Evolutionary conservation across 35 echinoderm and acorn worm genomes (phyloP).

Genomic region (Lytechinus variegatus): DNA sequence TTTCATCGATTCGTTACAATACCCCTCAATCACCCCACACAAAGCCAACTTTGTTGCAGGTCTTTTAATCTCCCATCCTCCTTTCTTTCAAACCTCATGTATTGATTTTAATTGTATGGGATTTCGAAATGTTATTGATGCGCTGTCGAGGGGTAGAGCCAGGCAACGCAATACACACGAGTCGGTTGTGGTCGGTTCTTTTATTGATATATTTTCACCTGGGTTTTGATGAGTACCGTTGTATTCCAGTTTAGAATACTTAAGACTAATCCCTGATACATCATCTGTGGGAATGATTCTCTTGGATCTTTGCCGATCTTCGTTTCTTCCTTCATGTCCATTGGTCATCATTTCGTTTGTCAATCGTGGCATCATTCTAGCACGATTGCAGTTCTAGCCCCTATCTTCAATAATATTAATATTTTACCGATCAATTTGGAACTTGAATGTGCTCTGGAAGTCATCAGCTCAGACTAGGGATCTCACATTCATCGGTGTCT

Average conservation of each 20-base stretch:
- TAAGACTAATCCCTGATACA: not conserved
- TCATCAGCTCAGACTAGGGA: not conserved
- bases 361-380: not conserved
- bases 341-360: not conserved
- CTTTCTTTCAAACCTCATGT: not conserved
- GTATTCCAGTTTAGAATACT: not conserved
- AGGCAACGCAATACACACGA: not conserved
- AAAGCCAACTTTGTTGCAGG: constrained; percentile 8
- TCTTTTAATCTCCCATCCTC: not conserved
- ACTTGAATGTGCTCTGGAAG: not conserved
- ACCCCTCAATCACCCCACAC: not conserved
- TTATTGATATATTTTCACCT: constrained; percentile 2
- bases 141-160: not conserved
- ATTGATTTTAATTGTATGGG: not conserved
- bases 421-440: not conserved
- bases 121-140: not conserved
- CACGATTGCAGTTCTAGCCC: too few species aligned
- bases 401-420: too few species aligned
- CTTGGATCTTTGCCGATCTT: not conserved
- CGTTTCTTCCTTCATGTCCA: not conserved
- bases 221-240: not conserved
- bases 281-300: not conserved
- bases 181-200: not conserved
- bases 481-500: too few species aligned
- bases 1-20: not conserved